Evolutionary conservation across 2,797 vertebrate species (phyloP), one percentile per base, ranked within the genome.

Genomic region (Dipus sagitta): DNA sequence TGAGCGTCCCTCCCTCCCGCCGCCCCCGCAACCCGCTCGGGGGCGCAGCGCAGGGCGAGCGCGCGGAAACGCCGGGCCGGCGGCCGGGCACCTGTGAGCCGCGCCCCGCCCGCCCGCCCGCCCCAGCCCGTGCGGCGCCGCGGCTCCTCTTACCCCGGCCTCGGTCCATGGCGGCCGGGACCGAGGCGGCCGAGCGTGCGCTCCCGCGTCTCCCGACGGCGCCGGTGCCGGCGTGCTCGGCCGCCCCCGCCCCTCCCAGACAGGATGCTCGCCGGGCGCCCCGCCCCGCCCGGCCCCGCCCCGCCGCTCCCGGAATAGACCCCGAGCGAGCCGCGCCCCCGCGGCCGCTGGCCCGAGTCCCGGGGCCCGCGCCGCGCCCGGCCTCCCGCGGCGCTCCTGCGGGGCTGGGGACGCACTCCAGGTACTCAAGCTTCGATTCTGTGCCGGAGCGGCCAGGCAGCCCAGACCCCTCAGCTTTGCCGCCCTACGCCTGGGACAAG

Each of bases 181-280:
- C 52, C 42, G 84, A 28, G 13, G 28, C 79, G 60, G 77, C 90
- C 20, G 87, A 0, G 71, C 38, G 17, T 24, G 78, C 77, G 77
- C 54, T 58, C 68, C 84, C 1, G 71, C 8, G 26, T 78, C 47
- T 60, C 32, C 20, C 14, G 23, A 42, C 72, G 28, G 68, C 72
- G 21, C 54, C 54, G 34, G 72, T 58, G 89, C 92, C 75, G 30
- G 92, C 81, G 77, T 81, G 14, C 77, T 38, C 30, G 28, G 79
- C 70, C n/a, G 82, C 92, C 91, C 14, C 42, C 71, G 64, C 26
- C 93, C 97, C 96, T 87, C 94, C 96, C 72, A 28, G 58, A 91
- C 96, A 96, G 96, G 95, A 96, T 96, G 96, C 96, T 88, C 13
- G 71, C 94, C 72, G 28, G 58, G 87, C 67, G 81, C 95, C 95